Evolutionary conservation across 1,140 invertebrate genomes (phyloP).

Genomic region (Sarcophaga bullata): DNA sequence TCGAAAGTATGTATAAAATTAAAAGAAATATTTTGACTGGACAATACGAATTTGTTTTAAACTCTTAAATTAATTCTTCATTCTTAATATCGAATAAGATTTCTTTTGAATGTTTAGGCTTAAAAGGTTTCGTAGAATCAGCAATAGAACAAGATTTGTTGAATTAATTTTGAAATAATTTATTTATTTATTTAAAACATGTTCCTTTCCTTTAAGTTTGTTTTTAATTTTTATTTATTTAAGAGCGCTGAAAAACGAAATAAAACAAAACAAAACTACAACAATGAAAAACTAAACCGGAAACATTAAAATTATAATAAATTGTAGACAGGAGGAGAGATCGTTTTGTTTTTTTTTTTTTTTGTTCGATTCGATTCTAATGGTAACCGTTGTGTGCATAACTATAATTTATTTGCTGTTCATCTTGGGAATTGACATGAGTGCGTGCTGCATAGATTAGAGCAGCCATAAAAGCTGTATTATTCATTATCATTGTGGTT

Average conservation of each 20-base stretch:
- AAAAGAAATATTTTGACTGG: no score
- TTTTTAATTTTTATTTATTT: no score
- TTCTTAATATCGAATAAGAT: no score
- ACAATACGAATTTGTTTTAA: no score
- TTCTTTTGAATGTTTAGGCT: no score
- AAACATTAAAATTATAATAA: conserved; percentile 7
- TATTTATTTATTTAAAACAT: conserved; percentile 12
- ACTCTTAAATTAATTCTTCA: no score
- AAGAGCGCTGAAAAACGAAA: no score
- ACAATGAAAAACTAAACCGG: conserved; percentile 17
- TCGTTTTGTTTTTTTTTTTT: not conserved
- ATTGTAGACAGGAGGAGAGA: not conserved
- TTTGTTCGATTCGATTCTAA: not conserved
- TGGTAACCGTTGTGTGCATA: conserved; percentile 40
- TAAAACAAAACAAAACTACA: not conserved
- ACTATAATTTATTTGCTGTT: conserved; percentile 53
- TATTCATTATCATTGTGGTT: conserved; percentile 60
- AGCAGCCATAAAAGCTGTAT: conserved; percentile 62
- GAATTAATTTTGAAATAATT: not conserved
- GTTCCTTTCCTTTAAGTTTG: not conserved
- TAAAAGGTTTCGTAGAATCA: not conserved
- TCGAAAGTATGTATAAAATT: no score
- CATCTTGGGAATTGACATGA: conserved; percentile 46
- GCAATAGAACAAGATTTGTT: not conserved
- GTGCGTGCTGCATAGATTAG: conserved; percentile 56